These are phyloP conservation scores for Microcebus griseorufus DNA, from an alignment of 2,113 vertebrate genomes.

Conservation along the genomic window DNA sequence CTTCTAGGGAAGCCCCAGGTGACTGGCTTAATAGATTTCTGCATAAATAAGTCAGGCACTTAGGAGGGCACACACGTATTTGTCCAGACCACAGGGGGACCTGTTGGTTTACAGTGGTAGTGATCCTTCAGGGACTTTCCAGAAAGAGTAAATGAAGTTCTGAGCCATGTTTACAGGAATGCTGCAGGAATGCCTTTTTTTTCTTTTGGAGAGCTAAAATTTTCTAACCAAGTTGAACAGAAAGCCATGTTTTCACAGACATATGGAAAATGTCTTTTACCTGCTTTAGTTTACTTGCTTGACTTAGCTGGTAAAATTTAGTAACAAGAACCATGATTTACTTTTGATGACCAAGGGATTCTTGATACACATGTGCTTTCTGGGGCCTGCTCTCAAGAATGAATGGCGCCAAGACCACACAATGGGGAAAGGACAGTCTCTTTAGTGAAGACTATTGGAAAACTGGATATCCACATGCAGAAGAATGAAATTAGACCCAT, in stretches of 20 bases:
- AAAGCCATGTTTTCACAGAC: not conserved
- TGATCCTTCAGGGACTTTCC: not conserved
- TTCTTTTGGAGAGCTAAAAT: not conserved
- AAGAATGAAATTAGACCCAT: not conserved
- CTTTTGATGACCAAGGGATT: not conserved
- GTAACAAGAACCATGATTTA: not conserved
- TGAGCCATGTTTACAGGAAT: not conserved
- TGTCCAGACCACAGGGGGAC: not conserved
- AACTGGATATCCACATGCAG: too few species aligned
- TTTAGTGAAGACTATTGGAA: not conserved
- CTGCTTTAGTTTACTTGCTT: not conserved
- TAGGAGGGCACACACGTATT: not conserved
- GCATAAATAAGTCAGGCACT: not conserved
- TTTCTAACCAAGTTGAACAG: not conserved
- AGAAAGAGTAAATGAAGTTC: not conserved
- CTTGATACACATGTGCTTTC: not conserved
- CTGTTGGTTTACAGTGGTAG: not conserved
- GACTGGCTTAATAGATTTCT: not conserved
- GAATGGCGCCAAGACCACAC: not conserved
- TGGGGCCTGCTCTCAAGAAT: not conserved
- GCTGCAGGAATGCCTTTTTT: not conserved
- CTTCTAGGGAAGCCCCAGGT: conserved; percentile 6
- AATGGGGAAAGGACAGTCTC: not conserved
- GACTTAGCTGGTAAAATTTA: not conserved
- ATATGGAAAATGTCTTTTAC: not conserved